Base-by-base conservation (phyloP, 2,888 invertebrate species). In the Drosophila falleni region DNA sequence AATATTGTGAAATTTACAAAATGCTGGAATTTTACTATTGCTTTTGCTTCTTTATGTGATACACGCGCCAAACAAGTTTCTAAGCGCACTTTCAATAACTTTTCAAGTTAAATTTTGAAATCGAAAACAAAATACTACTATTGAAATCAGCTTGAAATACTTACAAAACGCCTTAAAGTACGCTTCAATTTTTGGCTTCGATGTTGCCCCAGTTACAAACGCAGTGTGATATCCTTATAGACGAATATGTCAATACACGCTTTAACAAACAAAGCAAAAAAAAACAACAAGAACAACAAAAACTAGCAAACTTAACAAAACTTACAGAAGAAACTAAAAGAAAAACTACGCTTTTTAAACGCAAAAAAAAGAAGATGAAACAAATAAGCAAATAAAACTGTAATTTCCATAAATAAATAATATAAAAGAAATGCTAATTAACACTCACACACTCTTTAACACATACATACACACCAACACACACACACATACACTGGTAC, bases 171-270 rank as follows among this genome's bases (percentile, higher is more conserved):
- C 89, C 77, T 77, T 63, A 61, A 77, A 70, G 61, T 89, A 58
- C 70, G 78, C 77, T 84, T 79, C 60, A 66, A 78, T 89, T 64
- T 78, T 78, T 89, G 76, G 82, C 89, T 89, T 87, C 78, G 70
- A 78, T 80, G 71, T 82, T 87, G 73, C 68, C 49, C 72, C 77
- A 70, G 67, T 68, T 77, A 42, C 60, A 73, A 62, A 61, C 78
- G 78, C 72, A 67, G 61, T 78, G 91, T 91, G 91, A 92, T 92
- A 92, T 92, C 90, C 88, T 81, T 80, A 83, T 79, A 87, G 90
- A 84, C 85, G 89, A 90, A 92, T 91, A 92, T 91, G 90, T 91
- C 90, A 91, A 91, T 90, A 90, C 89, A 91, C 91, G 71, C 83
- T 83, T 83, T 59, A 64, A 68, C 19, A 56, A 37, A 50, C 41